Conservation (phyloP, 2,113 vertebrate genomes). For the Herpailurus yagouaroundi region DNA sequence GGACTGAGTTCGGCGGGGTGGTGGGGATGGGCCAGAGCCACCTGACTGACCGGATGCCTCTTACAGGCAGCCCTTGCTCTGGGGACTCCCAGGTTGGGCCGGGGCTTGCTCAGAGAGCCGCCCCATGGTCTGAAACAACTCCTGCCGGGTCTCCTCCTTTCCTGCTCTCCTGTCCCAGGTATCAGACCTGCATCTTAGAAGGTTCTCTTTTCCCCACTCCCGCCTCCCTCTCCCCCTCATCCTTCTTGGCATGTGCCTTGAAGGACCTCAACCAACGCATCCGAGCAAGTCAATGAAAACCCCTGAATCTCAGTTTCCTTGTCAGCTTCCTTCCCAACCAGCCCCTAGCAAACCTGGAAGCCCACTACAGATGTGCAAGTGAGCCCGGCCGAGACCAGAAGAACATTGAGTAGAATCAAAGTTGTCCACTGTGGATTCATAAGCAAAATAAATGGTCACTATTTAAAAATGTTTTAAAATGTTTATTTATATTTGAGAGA, state of each 20-base stretch:
- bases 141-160: neutral
- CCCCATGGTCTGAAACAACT: too few species aligned
- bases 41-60: accelerated
- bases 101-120: neutral
- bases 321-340: too few species aligned
- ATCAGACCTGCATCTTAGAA: too few species aligned
- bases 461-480: neutral
- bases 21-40: neutral
- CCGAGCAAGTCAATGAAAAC: neutral
- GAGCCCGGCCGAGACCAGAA: neutral
- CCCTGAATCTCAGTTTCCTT: neutral
- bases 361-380: accelerated
- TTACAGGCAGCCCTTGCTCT: neutral
- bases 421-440: neutral
- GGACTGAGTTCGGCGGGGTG: accelerated
- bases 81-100: neutral
- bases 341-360: neutral
- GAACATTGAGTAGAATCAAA: neutral
- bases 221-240: neutral
- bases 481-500: too few species aligned
- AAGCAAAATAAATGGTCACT: neutral
- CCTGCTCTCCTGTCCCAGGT: neutral
- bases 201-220: neutral
- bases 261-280: neutral
- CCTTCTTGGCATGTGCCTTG: neutral